Percentiles rank a stretch among this genome's conserved stretches.
Conservation (phyloP, 2,113 vertebrate genomes). For the Notothenia rossii region DNA sequence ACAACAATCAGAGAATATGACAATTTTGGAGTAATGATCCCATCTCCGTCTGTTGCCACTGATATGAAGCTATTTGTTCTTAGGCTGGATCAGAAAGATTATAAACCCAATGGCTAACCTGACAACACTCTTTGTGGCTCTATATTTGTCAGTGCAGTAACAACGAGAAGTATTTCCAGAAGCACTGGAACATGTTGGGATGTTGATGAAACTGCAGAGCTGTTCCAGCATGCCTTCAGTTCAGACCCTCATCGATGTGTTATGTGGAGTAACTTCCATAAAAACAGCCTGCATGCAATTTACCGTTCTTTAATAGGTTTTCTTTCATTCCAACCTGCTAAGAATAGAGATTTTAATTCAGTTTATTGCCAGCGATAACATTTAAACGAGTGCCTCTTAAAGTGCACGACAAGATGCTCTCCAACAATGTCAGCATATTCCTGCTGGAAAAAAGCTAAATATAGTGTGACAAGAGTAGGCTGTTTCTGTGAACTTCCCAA, state of each 20-base stretch:
- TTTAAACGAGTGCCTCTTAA: conserved; percentile 73
- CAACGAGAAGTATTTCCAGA: background rate
- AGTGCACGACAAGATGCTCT: conserved; percentile 57
- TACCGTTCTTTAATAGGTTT: conserved; percentile 62
- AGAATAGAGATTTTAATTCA: conserved; percentile 60
- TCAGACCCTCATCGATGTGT: conserved; percentile 4
- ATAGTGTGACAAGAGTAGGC: conserved; percentile 3
- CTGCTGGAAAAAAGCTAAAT: conserved; percentile 57
- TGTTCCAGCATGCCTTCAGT: background rate
- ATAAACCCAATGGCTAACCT: background rate
- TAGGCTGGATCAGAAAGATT: background rate
- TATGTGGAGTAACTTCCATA: conserved; percentile 29
- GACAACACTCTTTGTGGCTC: background rate
- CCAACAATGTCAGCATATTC: conserved; percentile 60
- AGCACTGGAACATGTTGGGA: background rate
- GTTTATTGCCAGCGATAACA: conserved; percentile 48
- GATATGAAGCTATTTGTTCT: background rate
- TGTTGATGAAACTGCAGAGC: background rate
- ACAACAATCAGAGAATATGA: background rate
- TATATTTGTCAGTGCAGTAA: background rate
- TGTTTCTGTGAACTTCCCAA: conserved; percentile 12
- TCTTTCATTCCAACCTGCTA: conserved; percentile 66
- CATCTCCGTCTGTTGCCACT: no score
- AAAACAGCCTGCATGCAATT: conserved; percentile 73
- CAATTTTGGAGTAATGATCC: no score